These are phyloP conservation scores for Galerucella calmariensis DNA, from an alignment of 2,888 invertebrate genomes.

Conservation along the genomic window DNA sequence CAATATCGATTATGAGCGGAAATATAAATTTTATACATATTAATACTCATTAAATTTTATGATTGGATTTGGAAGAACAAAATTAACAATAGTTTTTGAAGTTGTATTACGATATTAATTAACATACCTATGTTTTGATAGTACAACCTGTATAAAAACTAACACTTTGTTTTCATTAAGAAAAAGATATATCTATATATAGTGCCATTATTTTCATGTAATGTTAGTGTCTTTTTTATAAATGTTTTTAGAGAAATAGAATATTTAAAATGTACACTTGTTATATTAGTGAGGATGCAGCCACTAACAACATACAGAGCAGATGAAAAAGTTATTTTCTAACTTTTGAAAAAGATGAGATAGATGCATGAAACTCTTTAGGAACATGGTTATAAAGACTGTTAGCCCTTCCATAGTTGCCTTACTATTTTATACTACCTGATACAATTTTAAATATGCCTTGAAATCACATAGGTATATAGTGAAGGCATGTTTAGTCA, in stretches of 20 bases:
- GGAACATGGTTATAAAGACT: slow-evolving; percentile 9
- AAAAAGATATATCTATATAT: slow-evolving; percentile 57
- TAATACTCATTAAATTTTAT: neutral
- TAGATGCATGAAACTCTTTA: neutral
- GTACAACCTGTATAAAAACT: slow-evolving; percentile 43
- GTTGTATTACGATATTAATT: neutral
- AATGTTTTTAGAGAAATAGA: slow-evolving; percentile 65
- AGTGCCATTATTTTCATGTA: slow-evolving; percentile 67
- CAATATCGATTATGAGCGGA: neutral
- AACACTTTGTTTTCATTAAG: slow-evolving; percentile 53
- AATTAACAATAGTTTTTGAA: neutral
- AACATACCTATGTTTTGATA: slow-evolving; percentile 34
- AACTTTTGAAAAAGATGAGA: slow-evolving; percentile 23
- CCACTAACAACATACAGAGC: slow-evolving; percentile 57
- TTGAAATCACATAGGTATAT: neutral
- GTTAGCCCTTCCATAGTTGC: slow-evolving; percentile 9
- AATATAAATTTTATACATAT: neutral
- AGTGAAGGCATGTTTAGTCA: neutral
- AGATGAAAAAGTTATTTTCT: slow-evolving; percentile 51
- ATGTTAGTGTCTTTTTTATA: slow-evolving; percentile 66
- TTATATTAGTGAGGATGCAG: slow-evolving; percentile 65
- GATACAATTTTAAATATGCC: slow-evolving; percentile 3
- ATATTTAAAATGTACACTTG: slow-evolving; percentile 65
- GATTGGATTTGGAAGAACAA: neutral
- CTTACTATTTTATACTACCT: slow-evolving; percentile 15